phyloP scores from a whole-genome alignment of 2,113 vertebrate species.

The Arizona elegans region DNA sequence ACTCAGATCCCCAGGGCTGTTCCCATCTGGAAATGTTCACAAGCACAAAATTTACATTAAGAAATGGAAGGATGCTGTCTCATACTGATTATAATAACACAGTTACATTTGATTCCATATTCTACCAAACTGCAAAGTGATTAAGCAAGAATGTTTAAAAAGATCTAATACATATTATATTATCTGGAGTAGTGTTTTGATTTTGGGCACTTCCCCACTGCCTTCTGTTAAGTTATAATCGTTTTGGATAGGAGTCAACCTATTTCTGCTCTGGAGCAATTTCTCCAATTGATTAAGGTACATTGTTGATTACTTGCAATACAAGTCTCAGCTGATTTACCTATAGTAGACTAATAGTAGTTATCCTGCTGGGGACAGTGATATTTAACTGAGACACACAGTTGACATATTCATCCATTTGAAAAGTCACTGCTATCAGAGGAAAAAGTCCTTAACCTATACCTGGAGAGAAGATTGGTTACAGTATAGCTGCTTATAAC shows the following conservation, averaged over 20 bases:
- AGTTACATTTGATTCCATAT: slow-evolving; percentile 20
- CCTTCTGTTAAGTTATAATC: background rate
- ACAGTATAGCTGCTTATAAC: background rate
- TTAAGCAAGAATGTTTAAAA: slow-evolving; percentile 39
- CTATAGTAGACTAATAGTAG: background rate
- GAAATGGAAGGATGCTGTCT: slow-evolving; percentile 24
- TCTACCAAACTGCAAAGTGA: slow-evolving; percentile 36
- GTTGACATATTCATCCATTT: background rate
- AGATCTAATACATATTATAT: background rate
- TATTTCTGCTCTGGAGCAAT: background rate
- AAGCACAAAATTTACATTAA: slow-evolving; percentile 54
- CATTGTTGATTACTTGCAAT: background rate
- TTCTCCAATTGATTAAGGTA: background rate
- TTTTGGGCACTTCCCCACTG: background rate
- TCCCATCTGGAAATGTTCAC: slow-evolving; percentile 67
- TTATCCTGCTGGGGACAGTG: background rate
- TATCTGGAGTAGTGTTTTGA: slow-evolving; percentile 3
- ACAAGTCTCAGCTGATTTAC: background rate
- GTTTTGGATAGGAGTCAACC: background rate
- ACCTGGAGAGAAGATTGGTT: background rate
- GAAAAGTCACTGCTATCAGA: fast-evolving
- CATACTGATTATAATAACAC: slow-evolving; percentile 28
- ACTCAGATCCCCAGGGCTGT: slow-evolving; percentile 57
- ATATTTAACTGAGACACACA: background rate
- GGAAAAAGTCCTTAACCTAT: background rate